Evolutionary conservation across 2,113 vertebrate species (phyloP), one percentile per base, ranked within the genome.

Genomic region (Notiomystis cincta): DNA sequence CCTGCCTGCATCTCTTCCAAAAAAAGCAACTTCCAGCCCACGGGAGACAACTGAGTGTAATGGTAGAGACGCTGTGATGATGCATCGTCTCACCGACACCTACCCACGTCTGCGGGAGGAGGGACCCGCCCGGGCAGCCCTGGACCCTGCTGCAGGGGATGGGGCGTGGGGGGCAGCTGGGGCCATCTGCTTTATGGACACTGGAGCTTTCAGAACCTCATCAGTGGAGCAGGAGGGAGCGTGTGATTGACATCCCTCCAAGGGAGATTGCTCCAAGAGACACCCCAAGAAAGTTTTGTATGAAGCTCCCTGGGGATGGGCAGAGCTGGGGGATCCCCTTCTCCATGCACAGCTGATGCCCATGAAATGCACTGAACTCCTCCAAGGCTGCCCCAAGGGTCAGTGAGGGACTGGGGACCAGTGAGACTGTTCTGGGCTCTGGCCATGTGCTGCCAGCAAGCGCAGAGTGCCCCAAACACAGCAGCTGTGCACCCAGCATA

Each of bases 11-110:
- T 92, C 42, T 53, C 83, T 91, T 95, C 85, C 90, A 93, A 96
- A 94, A 88, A 95, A 92, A 95, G 86, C 94, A 94, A 22, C 64
- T 90, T 89, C 64, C 92, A 95, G 75, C 90, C 95, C 86, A 88
- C 79, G 2, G 90, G 51, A 88, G 76, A 95, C 85, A 94, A 40
- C 24, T 2, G 13, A 89, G 78, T 1, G 1, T 83, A 77, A 87
- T 40, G 23, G 73, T 1, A 4, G 92, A 94, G 93, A 88, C 9
- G 1, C 37, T 47, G 65, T 2, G 42, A 81, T 82, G 75, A 88
- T 73, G 71, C 51, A 86, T 83, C 14, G 4, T 90, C 95, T 94
- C 91, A 90, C 75, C 10, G 0, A 76, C 92, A 80, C 88, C 85
- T 30, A 82, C 94, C 75, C 17, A 0, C 0, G 27, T 82, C 95